phyloP scores from a whole-genome alignment of 2,113 vertebrate species.

The Cebidichthys violaceus region DNA sequence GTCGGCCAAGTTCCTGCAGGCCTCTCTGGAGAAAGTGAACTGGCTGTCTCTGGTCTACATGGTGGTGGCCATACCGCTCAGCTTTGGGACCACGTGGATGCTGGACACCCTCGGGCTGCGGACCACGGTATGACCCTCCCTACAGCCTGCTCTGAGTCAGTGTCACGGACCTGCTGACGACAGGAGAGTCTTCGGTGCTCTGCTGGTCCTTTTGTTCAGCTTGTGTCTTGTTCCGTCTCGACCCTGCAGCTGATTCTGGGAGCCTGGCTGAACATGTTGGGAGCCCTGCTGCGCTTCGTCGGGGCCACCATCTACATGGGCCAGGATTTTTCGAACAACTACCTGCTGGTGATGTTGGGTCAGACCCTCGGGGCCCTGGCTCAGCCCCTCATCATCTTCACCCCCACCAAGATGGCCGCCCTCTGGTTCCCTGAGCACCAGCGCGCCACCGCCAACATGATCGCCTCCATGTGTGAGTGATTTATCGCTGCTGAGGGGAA shows the following conservation, averaged over 20 bases:
- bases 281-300: conserved; percentile 83
- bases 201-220: not conserved
- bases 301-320: conserved; percentile 24
- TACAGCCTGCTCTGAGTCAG: no score
- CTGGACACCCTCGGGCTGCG: conserved; percentile 90
- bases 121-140: conserved; percentile 82
- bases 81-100: conserved; percentile 91
- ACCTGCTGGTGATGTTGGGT: conserved; percentile 85
- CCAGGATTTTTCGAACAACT: conserved; percentile 12
- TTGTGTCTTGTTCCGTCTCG: not conserved
- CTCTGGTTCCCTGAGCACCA: conserved; percentile 96
- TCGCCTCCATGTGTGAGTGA: conserved; percentile 94
- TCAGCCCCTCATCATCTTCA: conserved; percentile 92
- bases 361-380: conserved; percentile 91
- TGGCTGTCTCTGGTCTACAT: conserved; percentile 92
- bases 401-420: conserved; percentile 93
- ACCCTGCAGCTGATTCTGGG: conserved; percentile 87
- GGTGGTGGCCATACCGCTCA: conserved; percentile 88
- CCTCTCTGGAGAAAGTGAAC: conserved; percentile 85
- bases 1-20: conserved; percentile 81
- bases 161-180: no score
- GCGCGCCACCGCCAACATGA: conserved; percentile 92
- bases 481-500: not conserved
- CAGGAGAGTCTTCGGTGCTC: not conserved
- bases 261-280: conserved; percentile 90